Evolutionary conservation across 2,888 invertebrate genomes (phyloP), one percentile per base, ranked within the genome.

Genomic region (Chalcis sispes): DNA sequence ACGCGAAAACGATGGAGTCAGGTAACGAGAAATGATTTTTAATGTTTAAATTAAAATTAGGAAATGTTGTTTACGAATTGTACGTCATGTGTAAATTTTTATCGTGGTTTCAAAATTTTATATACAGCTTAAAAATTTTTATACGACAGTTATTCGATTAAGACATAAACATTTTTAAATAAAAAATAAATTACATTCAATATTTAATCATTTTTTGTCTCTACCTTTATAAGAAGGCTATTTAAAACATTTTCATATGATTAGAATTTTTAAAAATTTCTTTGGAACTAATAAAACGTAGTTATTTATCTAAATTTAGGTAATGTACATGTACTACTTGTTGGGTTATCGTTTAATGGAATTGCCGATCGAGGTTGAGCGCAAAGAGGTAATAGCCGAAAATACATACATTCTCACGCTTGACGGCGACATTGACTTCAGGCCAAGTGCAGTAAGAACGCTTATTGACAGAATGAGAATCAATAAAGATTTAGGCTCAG

Each of bases 1-100:
- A 94, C 96, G 83, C 94, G 95, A 85, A 98, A 98, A 88, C 91
- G 98, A 75, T 98, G 97, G 97, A 96, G 96, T 62, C 97, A 97
- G 92, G 93, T 93, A 27, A 13, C 15, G 15, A 13, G 15, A 42
- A 42, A 13, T 42, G 7, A 13, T 13, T 42, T 42, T 42, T 13
- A n/a, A n/a, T n/a, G n/a, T n/a, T n/a, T n/a, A n/a, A n/a, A n/a
- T n/a, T n/a, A n/a, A n/a, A n/a, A n/a, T n/a, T n/a, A n/a, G n/a
- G n/a, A n/a, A n/a, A n/a, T n/a, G n/a, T n/a, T n/a, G n/a, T n/a
- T n/a, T n/a, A n/a, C n/a, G n/a, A n/a, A n/a, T n/a, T n/a, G n/a
- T n/a, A n/a, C n/a, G n/a, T n/a, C n/a, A n/a, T n/a, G n/a, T n/a
- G n/a, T n/a, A n/a, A n/a, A n/a, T n/a, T n/a, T n/a, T n/a, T n/a